Conservation (phyloP, 2,113 vertebrate genomes). For the Otis tarda region DNA sequence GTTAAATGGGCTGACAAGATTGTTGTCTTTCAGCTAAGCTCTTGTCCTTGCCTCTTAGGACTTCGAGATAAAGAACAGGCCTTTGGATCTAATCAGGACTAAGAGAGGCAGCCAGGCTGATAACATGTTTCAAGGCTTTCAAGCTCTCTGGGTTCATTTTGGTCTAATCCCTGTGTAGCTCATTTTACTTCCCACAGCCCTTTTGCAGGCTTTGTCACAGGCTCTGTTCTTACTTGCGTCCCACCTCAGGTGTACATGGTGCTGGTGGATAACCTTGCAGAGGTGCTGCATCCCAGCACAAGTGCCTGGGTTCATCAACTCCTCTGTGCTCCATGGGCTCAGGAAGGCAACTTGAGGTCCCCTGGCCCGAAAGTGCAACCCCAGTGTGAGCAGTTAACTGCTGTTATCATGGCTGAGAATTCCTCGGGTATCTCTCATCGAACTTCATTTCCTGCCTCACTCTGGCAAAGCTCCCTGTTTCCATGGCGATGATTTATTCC, state of each 20-base stretch:
- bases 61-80: not conserved
- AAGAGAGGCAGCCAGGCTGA: not conserved
- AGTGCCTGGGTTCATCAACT: not conserved
- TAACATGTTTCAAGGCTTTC: not conserved
- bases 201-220: not conserved
- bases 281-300: not conserved
- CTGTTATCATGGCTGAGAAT: conserved; percentile 26
- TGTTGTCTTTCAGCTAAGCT: conserved; percentile 9
- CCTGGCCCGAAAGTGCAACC: not conserved
- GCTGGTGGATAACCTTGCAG: not conserved
- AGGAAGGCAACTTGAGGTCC: not conserved
- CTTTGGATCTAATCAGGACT: not conserved
- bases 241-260: fast-evolving
- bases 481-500: conserved; percentile 57
- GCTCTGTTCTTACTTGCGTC: not conserved
- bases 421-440: not conserved
- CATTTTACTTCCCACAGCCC: not conserved
- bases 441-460: conserved; percentile 32
- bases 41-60: conserved; percentile 15
- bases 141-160: not conserved
- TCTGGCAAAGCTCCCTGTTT: conserved; percentile 38
- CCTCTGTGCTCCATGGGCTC: not conserved
- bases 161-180: not conserved
- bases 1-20: not conserved
- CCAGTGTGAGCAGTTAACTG: not conserved